Base-by-base conservation (phyloP, 2,113 vertebrate species). In the Anolis carolinensis region DNA sequence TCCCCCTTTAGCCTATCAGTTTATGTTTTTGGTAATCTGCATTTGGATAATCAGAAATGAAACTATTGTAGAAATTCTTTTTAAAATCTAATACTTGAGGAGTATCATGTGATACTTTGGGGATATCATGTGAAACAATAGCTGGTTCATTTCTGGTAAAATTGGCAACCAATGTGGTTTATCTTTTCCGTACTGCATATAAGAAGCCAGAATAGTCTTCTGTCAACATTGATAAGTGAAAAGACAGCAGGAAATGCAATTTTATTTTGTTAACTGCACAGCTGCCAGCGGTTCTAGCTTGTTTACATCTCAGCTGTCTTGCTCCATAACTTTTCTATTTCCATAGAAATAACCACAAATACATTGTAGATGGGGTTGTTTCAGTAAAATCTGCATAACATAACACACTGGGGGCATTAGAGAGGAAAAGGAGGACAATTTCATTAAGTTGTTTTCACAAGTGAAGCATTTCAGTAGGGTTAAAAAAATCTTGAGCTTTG, bases 181-280 rank as follows among this genome's bases (percentile, higher is more conserved):
- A 91, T 95, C 89, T 91, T 90, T 92, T 87, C 62, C 7, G 88
- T 92, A 88, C 91, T 93, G 89, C 93, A 94, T 93, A 86, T 86
- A 50, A 91, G 92, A 91, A 94, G 88, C 92, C 89, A 92, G 84
- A 92, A 96, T 86, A 86, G 86, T 94, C 92, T 94, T 86, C 89
- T 96, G 94, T 96, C 95, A 95, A 93, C 94, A 92, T 75, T 96
- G 95, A 93, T 95, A 95, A 95, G 95, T 94, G 92, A 93, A 88
- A 89, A 88, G 79, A 84, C 92, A 88, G 88, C 74, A 7, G 92
- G 90, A 90, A 94, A 92, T 86, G 78, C 90, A 92, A 94, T 94
- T 89, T 88, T 91, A 86, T 95, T 79, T 95, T 95, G 90, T 93
- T 79, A 93, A 92, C 75, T 84, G 86, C 89, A 71, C 88, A 93